Conservation (phyloP, 2,888 invertebrate genomes). For the Branchellion lobata region DNA sequence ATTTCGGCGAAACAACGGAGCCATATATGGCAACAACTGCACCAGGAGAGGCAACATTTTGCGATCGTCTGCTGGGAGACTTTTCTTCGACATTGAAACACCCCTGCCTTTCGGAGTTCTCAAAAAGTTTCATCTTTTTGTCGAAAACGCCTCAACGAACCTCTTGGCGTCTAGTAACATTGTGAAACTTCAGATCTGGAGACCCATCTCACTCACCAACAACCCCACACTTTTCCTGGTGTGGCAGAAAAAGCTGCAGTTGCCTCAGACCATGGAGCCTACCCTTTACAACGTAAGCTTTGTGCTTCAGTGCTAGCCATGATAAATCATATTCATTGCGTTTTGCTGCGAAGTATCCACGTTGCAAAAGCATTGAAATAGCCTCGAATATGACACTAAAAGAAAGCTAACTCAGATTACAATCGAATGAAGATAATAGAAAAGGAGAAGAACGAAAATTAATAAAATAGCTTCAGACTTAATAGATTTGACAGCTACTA, state of each 20-base stretch:
- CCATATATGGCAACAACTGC: conserved; percentile 49
- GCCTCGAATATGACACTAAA: too few species aligned
- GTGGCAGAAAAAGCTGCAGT: conserved; percentile 43
- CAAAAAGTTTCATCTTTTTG: conserved; percentile 45
- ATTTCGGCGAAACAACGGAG: conserved; percentile 27
- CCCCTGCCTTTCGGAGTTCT: conserved; percentile 47
- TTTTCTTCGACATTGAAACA: conserved; percentile 49
- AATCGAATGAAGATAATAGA: too few species aligned
- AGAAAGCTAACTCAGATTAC: too few species aligned
- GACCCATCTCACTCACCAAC: conserved; percentile 37
- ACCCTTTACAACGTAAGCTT: conserved; percentile 49
- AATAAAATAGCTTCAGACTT: too few species aligned
- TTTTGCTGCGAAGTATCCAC: too few species aligned
- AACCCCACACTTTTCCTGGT: conserved; percentile 38
- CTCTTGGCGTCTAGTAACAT: conserved; percentile 3
- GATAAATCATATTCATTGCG: too few species aligned
- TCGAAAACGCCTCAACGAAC: conserved; percentile 36
- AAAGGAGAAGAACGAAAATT: too few species aligned
- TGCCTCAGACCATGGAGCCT: conserved; percentile 1
- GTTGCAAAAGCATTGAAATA: too few species aligned
- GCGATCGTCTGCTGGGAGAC: conserved; percentile 41
- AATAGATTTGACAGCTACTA: too few species aligned
- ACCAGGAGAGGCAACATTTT: conserved; percentile 39
- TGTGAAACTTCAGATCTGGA: conserved; percentile 49
- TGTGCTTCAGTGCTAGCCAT: too few species aligned